Evolutionary conservation across 2,888 invertebrate genomes (phyloP).

Genomic region (Mythimna albipuncta): DNA sequence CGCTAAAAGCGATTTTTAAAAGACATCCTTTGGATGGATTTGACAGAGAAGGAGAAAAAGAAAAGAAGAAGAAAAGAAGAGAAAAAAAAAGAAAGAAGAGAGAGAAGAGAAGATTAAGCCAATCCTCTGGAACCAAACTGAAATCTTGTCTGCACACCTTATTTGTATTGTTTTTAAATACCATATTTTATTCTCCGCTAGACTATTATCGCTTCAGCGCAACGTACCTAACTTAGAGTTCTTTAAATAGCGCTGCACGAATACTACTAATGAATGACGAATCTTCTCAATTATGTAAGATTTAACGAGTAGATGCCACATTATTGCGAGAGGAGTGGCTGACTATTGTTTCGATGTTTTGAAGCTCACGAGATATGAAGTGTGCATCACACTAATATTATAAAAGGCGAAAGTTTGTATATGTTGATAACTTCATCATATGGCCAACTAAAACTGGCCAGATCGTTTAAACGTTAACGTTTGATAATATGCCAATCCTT

Average conservation of each 20-base stretch:
- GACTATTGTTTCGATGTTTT: slow-evolving; percentile 16
- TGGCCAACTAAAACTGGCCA: too few species aligned
- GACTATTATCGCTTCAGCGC: slow-evolving; percentile 30
- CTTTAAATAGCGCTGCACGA: slow-evolving; percentile 52
- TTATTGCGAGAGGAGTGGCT: slow-evolving; percentile 22
- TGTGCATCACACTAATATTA: not conserved
- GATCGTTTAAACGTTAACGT: too few species aligned
- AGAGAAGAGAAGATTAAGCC: too few species aligned
- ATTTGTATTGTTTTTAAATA: slow-evolving; percentile 3
- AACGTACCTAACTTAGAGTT: slow-evolving; percentile 37
- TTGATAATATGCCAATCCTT: too few species aligned
- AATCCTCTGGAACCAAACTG: not conserved
- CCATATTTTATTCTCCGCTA: not conserved
- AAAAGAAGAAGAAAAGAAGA: too few species aligned
- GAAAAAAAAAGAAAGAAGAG: too few species aligned
- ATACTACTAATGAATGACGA: slow-evolving; percentile 58
- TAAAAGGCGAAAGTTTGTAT: too few species aligned
- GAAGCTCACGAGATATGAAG: not conserved
- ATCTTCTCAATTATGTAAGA: slow-evolving; percentile 52
- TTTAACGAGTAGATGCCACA: slow-evolving; percentile 47
- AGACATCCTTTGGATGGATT: too few species aligned
- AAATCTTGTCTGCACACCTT: not conserved
- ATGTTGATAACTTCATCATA: too few species aligned
- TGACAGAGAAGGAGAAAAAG: too few species aligned
- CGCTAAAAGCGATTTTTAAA: too few species aligned